These are phyloP conservation scores for Cottus gobio DNA, from an alignment of 2,113 vertebrate species.

Conservation along the genomic window DNA sequence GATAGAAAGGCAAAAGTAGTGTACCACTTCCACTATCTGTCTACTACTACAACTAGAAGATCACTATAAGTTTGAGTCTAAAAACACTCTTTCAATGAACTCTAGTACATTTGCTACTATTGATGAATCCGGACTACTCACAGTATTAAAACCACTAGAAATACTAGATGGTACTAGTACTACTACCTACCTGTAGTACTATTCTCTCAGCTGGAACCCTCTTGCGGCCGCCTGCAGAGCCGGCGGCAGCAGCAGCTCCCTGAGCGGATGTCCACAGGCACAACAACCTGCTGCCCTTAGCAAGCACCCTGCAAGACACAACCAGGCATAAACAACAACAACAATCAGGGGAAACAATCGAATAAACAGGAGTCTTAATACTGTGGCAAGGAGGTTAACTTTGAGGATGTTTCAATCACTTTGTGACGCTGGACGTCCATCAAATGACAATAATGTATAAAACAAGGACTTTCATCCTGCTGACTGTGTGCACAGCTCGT, in stretches of 20 bases:
- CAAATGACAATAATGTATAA: not conserved
- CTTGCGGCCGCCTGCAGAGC: slow-evolving; percentile 80
- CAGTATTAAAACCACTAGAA: not conserved
- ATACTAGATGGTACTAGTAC: not conserved
- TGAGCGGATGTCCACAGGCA: slow-evolving; percentile 89
- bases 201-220: slow-evolving; percentile 86
- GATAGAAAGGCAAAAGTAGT: too few species aligned
- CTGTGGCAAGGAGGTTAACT: not conserved
- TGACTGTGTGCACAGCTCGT: not conserved
- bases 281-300: slow-evolving; percentile 89
- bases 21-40: too few species aligned
- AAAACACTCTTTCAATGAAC: not conserved
- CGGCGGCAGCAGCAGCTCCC: slow-evolving; percentile 65
- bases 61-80: not conserved
- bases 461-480: not conserved
- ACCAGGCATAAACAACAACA: not conserved
- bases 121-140: not conserved
- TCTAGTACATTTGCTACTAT: not conserved
- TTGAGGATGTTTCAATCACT: not conserved
- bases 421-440: not conserved
- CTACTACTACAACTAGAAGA: too few species aligned
- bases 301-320: slow-evolving; percentile 84
- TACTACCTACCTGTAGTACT: slow-evolving; percentile 88
- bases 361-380: not conserved
- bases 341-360: not conserved